phyloP scores from a whole-genome alignment of 1,140 invertebrate genomes.

The Muscidifurax raptorellus region DNA sequence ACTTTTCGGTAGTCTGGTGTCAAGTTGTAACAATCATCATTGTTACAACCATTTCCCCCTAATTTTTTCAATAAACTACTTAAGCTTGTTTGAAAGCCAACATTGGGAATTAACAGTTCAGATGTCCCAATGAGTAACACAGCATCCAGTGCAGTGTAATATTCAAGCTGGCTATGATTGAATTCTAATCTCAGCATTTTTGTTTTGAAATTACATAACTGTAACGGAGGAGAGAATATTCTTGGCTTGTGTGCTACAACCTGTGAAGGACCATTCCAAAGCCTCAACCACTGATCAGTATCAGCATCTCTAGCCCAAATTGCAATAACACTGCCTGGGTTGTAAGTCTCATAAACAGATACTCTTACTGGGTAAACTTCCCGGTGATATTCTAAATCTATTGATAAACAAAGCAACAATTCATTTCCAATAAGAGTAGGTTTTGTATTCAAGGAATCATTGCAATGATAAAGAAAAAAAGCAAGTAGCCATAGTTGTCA shows the following conservation, averaged over 20 bases:
- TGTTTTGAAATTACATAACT: conserved; percentile 70
- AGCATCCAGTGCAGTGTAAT: conserved; percentile 93
- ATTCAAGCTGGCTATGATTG: conserved; percentile 86
- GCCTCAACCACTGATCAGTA: conserved; percentile 81
- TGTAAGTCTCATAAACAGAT: conserved; percentile 91
- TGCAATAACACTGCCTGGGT: conserved; percentile 89
- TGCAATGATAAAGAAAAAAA: conserved; percentile 6
- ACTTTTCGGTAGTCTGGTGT: conserved; percentile 69
- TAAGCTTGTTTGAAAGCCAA: conserved; percentile 62
- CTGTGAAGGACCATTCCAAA: conserved; percentile 86
- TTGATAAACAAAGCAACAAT: conserved; percentile 61
- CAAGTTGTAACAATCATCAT: conserved; percentile 68
- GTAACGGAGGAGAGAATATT: conserved; percentile 85
- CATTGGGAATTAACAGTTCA: conserved; percentile 67
- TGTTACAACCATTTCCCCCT: conserved; percentile 54
- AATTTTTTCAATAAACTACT: conserved; percentile 66
- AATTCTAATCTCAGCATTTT: conserved; percentile 83
- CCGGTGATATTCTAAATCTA: conserved; percentile 85
- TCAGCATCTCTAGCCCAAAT: conserved; percentile 84
- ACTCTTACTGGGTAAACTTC: conserved; percentile 86
- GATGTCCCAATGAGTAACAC: conserved; percentile 82
- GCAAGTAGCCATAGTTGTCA: not conserved
- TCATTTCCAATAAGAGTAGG: conserved; percentile 4
- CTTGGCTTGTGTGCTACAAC: conserved; percentile 79
- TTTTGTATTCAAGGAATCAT: no score